Evolutionary conservation across 1,140 invertebrate genomes (phyloP).

Genomic region (Papilio polytes): DNA sequence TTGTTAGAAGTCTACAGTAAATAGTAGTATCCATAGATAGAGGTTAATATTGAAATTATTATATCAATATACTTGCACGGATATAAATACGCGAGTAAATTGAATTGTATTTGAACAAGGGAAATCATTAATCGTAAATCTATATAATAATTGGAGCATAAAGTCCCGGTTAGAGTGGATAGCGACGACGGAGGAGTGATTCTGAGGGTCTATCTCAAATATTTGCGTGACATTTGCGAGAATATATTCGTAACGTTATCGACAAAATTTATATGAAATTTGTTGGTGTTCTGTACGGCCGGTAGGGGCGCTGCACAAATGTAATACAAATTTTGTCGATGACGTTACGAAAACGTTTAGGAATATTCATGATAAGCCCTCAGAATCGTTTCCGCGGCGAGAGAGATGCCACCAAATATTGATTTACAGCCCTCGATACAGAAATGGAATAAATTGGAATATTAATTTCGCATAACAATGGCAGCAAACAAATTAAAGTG

Average conservation of each 20-base stretch:
- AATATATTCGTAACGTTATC: too few relatives aligned
- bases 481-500: conserved; percentile 80
- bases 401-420: conserved; percentile 74
- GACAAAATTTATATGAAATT: too few relatives aligned
- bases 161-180: conserved; percentile 15
- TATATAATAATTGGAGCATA: conserved; percentile 33
- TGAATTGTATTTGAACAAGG: conserved; percentile 23
- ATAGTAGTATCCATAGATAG: neutral
- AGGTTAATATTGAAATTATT: neutral
- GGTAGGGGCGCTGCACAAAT: too few relatives aligned
- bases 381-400: conserved; percentile 49
- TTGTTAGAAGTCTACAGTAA: neutral
- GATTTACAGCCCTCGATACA: conserved; percentile 77
- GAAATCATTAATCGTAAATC: conserved; percentile 28
- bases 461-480: conserved; percentile 83
- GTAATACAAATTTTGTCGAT: too few relatives aligned
- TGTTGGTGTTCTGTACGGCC: too few relatives aligned
- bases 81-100: conserved; percentile 5
- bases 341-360: too few relatives aligned
- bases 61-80: neutral
- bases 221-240: too few relatives aligned
- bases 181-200: conserved; percentile 45
- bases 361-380: too few relatives aligned
- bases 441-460: conserved; percentile 83
- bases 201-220: conserved; percentile 44